Percentiles rank a stretch among this genome's conserved stretches.
phyloP scores from a whole-genome alignment of 2,888 invertebrate genomes.

The Amiota communis region DNA sequence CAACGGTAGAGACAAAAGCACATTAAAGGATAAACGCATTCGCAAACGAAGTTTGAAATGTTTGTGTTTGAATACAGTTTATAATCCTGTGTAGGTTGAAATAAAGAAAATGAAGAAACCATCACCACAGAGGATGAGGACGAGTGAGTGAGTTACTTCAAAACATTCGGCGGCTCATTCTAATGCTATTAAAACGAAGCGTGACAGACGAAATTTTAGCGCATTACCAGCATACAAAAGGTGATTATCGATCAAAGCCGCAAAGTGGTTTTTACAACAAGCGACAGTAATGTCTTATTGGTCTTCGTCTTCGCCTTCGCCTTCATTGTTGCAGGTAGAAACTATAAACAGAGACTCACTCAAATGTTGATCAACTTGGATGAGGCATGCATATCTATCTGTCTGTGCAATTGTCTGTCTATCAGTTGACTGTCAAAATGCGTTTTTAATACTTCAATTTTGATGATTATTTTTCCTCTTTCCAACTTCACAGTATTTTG shows the following conservation, averaged over 20 bases:
- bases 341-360: no score
- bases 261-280: constrained; percentile 45
- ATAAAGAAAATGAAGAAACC: neutral
- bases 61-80: constrained; percentile 24
- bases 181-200: constrained; percentile 61
- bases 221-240: constrained; percentile 47
- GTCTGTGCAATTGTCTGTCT: neutral
- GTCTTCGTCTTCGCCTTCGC: constrained; percentile 19
- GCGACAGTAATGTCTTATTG: neutral
- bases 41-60: constrained; percentile 11
- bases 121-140: neutral
- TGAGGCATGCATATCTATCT: neutral
- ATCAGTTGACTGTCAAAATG: constrained; percentile 47
- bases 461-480: constrained; percentile 18
- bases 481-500: constrained; percentile 46
- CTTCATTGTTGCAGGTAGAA: neutral
- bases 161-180: constrained; percentile 35
- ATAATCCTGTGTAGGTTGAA: constrained; percentile 19
- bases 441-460: constrained; percentile 48
- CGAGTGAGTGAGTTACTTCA: neutral
- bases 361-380: neutral
- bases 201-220: constrained; percentile 50
- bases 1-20: constrained; percentile 58
- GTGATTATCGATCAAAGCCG: constrained; percentile 68
- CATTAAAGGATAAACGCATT: constrained; percentile 60